Evolutionary conservation across 2,888 invertebrate species (phyloP), one percentile per base, ranked within the genome.

Genomic region (Achlya flavicornis): DNA sequence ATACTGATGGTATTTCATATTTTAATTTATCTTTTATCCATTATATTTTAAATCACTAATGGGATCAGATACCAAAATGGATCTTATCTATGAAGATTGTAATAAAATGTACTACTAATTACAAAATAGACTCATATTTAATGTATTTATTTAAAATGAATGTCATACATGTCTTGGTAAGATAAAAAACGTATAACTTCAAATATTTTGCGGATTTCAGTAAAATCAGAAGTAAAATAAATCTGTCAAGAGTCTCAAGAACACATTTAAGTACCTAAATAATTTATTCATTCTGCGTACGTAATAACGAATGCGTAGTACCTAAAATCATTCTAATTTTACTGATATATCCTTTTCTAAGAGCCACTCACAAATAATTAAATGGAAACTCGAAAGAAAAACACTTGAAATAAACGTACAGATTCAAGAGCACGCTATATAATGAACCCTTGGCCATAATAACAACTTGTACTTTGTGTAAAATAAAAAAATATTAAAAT

Each of bases 331-430:
- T 53, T 53, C 53, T 3, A 41, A 41, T 26, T 41, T 41, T 41
- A 60, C 60, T 41, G 41, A 43, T 60, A 60, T 33, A 60, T 60
- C 43, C 38, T 38, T 43, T 60, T 26, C 60, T 60, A 41, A 60
- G 60, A 43, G 26, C 26, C 26, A 43, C 60, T 60, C 12, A 5
- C 12, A 26, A 60, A 41, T 64, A 63, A 63, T 68, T 66, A 58
- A 72, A 65, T 53, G 7, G 64, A 63, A 59, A 59, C 59, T 64
- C 59, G 63, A 71, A 63, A 61, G 63, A 68, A 70, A 69, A 67
- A 61, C 63, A 63, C 64, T 65, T 58, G 43, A 65, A 65, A 65
- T 57, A 57, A 62, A 58, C 61, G 32, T 58, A 62, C 35, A 41
- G 69, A 72, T 46, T 41, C 41, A 41, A 60, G 60, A 35, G 60